Base-by-base conservation (phyloP, 1,140 invertebrate species). In the Piezodorus guildinii region DNA sequence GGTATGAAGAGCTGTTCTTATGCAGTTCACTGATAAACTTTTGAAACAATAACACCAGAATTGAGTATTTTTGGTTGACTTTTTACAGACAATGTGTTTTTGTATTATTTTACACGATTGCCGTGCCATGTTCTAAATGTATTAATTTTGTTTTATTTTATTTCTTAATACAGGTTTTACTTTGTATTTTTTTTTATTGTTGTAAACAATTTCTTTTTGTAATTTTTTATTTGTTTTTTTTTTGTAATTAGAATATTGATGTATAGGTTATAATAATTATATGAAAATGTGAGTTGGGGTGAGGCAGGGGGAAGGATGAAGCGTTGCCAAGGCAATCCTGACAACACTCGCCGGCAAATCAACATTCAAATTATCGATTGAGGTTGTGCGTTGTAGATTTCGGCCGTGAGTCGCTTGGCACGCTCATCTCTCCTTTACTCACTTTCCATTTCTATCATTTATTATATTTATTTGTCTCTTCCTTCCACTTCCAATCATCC, bases 321-420 rank as follows among this genome's bases (percentile, higher is more conserved):
- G 56, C 23, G 56, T 59, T 59, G 56, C 56, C 56, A 59, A 27
- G 56, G 30, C 56, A 25, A 59, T 39, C 56, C 56, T 25, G n/a
- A 59, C 56, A 59, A 59, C 56, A 59, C 56, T 39, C 56, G n/a
- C 56, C 56, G 23, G 19, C 23, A 49, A 49, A 49, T 49, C n/a
- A 49, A 21, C 46, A 49, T 49, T 49, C 46, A 49, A 19, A 49
- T 49, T 49, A 49, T 49, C 46, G 46, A 49, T 49, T 49, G 46
- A 19, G n/a, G 46, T 21, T 17, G 5, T 19, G 46, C 46, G 46
- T 49, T 19, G 56, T n/a, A 21, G 17, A 25, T n/a, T n/a, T 25
- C n/a, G 23, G 25, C 56, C 25, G 17, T n/a, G 30, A 25, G 25
- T 21, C 5, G 56, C 56, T 27, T 59, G 23, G 56, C 56, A 59